Evolutionary conservation across 1,140 invertebrate genomes (phyloP).

Genomic region (Papilio xuthus): DNA sequence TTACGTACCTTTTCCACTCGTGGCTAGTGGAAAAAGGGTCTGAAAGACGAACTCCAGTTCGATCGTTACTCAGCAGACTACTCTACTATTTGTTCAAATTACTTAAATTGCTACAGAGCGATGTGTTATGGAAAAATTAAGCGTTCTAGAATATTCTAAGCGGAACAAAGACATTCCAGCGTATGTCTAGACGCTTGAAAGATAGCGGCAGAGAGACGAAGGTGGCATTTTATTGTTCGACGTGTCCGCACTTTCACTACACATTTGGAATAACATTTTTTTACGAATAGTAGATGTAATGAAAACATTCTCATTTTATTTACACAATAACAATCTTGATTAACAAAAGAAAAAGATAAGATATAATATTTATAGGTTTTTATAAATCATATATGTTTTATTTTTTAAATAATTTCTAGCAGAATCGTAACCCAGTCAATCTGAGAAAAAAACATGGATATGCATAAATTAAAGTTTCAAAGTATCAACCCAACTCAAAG

Average conservation of each 20-base stretch:
- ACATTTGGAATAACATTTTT: background rate
- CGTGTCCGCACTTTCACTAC: background rate
- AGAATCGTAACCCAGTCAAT: too few relatives aligned
- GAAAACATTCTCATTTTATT: background rate
- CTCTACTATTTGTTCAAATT: background rate
- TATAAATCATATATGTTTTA: too few relatives aligned
- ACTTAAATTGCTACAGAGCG: background rate
- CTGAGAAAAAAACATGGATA: background rate
- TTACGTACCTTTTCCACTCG: background rate
- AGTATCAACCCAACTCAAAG: too few relatives aligned
- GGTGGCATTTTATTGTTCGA: background rate
- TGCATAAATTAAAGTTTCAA: too few relatives aligned
- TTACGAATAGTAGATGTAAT: background rate
- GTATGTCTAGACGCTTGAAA: background rate
- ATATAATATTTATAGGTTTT: too few relatives aligned
- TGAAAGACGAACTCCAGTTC: background rate
- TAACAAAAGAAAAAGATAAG: too few relatives aligned
- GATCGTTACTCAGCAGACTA: background rate
- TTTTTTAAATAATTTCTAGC: too few relatives aligned
- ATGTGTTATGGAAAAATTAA: background rate
- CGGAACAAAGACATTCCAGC: background rate
- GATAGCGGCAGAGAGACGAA: background rate
- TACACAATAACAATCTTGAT: too few relatives aligned
- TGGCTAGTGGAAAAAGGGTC: background rate
- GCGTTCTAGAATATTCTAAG: background rate